These are phyloP conservation scores for Neuroterus valhalla DNA, from an alignment of 1,140 invertebrate genomes.

Conservation along the genomic window DNA sequence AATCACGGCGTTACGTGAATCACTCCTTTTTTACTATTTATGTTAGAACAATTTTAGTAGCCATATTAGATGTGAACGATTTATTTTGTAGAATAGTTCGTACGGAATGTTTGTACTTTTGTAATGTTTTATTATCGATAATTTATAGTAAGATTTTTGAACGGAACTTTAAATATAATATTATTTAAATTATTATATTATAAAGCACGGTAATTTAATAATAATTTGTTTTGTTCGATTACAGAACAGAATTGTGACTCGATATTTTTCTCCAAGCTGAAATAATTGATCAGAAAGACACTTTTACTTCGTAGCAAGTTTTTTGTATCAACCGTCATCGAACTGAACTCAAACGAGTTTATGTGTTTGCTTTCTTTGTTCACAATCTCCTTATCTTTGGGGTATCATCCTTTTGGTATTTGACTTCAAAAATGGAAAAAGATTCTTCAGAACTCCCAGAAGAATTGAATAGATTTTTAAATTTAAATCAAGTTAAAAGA, in stretches of 20 bases:
- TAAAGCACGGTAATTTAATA: too few relatives aligned
- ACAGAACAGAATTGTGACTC: background rate
- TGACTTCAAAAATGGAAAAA: background rate
- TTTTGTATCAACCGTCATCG: constrained; percentile 19
- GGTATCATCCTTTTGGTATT: background rate
- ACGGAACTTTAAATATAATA: too few relatives aligned
- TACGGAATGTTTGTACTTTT: background rate
- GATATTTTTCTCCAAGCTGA: background rate
- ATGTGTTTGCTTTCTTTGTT: constrained; percentile 4
- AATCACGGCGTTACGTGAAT: constrained; percentile 22
- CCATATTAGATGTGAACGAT: background rate
- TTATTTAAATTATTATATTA: too few relatives aligned
- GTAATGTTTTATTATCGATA: too few relatives aligned
- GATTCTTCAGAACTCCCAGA: background rate
- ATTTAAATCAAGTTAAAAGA: too few relatives aligned
- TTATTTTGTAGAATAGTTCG: background rate
- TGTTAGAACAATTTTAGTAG: background rate
- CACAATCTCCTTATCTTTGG: constrained; percentile 16
- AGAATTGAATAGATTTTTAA: too few relatives aligned
- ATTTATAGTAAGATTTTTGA: too few relatives aligned
- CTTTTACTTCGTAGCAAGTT: constrained; percentile 4
- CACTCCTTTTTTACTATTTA: constrained; percentile 4
- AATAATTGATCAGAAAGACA: background rate
- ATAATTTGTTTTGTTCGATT: background rate
- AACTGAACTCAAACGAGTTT: constrained; percentile 4